Base-by-base conservation (phyloP, 2,113 vertebrate species). In the Lichenostomus cassidix region DNA sequence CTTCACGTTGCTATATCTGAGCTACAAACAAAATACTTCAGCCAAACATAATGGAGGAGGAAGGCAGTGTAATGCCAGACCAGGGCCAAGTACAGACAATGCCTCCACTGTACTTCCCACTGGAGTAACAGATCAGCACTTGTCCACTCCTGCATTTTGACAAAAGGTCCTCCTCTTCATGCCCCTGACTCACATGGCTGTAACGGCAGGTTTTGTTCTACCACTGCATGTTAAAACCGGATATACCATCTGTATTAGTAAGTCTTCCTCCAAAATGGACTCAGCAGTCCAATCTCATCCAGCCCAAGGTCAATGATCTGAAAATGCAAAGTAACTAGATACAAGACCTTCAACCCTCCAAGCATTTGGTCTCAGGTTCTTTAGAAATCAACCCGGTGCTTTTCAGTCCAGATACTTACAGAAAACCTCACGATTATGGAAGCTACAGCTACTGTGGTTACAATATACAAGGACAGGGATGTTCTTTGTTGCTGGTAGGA, bases 1-100 rank as follows among this genome's bases (percentile, higher is more conserved):
- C 37, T 87, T 91, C 63, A 75, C 65, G 89, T 42, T 33, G 59
- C 46, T 87, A 1, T 27, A 63, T 55, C n/a, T 41, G 44, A 71
- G 47, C 42, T 65, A 78, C 87, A 89, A 84, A 68, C 41, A 78
- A 87, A 92, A 85, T 33, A 91, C 23, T 93, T 84, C 71, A 94
- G 73, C 60, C 62, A 84, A 87, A 94, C 73, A 60, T 71, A 87
- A 94, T 2, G 16, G 47, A 75, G 71, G 65, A 90, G 11, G 28
- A 49, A 18, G 15, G 37, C 52, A 92, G 59, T 0, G 8, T 18
- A 82, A 73, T 70, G 56, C 28, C 70, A 91, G 64, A 70, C 7
- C 59, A 80, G 31, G 53, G 58, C 82, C 75, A 87, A 90, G 31
- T 7, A 67, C 2, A 10, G 58, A 96, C 69, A 95, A 68, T 24